These are phyloP conservation scores for Neostethus bicornis DNA, from an alignment of 2,797 vertebrate species.

Conservation along the genomic window DNA sequence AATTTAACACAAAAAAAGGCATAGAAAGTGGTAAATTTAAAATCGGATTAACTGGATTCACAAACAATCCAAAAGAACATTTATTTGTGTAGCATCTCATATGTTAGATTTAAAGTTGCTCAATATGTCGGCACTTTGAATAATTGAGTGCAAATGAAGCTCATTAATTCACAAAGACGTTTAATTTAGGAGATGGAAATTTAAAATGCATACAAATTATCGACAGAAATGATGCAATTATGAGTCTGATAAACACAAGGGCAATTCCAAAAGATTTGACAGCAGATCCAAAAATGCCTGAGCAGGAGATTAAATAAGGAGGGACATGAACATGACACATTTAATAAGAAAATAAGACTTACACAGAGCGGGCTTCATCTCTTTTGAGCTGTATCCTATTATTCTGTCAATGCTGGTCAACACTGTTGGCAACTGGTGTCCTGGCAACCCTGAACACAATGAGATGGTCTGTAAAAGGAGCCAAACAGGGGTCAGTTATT, in stretches of 20 bases:
- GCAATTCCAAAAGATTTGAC: background rate
- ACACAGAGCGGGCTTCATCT: background rate
- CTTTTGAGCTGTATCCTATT: background rate
- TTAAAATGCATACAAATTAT: too few relatives aligned
- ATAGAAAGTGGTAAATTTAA: too few relatives aligned
- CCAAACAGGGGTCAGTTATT: too few relatives aligned
- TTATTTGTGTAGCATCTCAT: too few relatives aligned
- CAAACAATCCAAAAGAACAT: too few relatives aligned
- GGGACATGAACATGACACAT: background rate
- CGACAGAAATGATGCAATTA: too few relatives aligned
- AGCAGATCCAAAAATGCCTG: background rate
- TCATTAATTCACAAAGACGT: too few relatives aligned
- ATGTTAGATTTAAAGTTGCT: background rate
- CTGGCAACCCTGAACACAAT: background rate
- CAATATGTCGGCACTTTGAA: background rate
- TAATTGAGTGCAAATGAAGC: too few relatives aligned
- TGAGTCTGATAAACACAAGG: too few relatives aligned
- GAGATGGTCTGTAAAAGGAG: background rate
- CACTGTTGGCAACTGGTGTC: background rate
- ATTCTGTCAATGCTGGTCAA: background rate
- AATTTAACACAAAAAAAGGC: slow-evolving; percentile 20
- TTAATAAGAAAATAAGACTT: background rate
- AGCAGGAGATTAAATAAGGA: background rate
- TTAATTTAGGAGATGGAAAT: too few relatives aligned
- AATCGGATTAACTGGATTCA: too few relatives aligned